Evolutionary conservation across 2,888 invertebrate genomes (phyloP), one percentile per base, ranked within the genome.

Genomic region (Lagria hirta): DNA sequence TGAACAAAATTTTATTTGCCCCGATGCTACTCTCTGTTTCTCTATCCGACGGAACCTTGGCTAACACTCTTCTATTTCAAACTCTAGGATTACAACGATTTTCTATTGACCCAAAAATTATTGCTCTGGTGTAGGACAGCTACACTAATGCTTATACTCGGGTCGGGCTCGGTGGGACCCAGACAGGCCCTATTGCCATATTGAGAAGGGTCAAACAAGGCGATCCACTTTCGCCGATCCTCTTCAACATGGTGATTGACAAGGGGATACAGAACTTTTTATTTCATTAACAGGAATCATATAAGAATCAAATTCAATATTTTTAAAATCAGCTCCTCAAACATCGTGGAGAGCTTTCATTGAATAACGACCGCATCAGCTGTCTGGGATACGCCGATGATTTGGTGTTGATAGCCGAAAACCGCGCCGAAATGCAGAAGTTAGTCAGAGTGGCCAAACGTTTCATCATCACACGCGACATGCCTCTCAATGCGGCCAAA

Each of bases 181-280:
- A 3, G 2, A 41, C 42, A 1, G 4, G 12, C 7, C 4, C 4
- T 2, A 21, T 45, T 4, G 5, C 15, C 6, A 10, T 48, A n/a
- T 10, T 11, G 3, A n/a, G 38, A 1, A 42, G 51, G 2, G 51
- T 51, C 0, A 46, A 46, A 36, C 49, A 49, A 27, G 43, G 51
- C 4, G 49, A 49, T 18, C 51, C 50, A 6, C 15, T 48, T 6
- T 45, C 37, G 1, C 45, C 51, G 4, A 3, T 40, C 1, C 14
- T 51, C 1, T 48, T 51, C 29, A 45, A 51, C 10, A 11, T 45
- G 12, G 29, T 51, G 2, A 8, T 45, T 12, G 47, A 48, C 11
- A 43, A 49, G 15, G n/a, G n/a, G n/a, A n/a, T n/a, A n/a, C n/a
- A n/a, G n/a, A n/a, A n/a, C n/a, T n/a, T n/a, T n/a, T n/a, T n/a